Evolutionary conservation across 2,113 vertebrate species (phyloP).

Genomic region (Brienomyrus longianalis): DNA sequence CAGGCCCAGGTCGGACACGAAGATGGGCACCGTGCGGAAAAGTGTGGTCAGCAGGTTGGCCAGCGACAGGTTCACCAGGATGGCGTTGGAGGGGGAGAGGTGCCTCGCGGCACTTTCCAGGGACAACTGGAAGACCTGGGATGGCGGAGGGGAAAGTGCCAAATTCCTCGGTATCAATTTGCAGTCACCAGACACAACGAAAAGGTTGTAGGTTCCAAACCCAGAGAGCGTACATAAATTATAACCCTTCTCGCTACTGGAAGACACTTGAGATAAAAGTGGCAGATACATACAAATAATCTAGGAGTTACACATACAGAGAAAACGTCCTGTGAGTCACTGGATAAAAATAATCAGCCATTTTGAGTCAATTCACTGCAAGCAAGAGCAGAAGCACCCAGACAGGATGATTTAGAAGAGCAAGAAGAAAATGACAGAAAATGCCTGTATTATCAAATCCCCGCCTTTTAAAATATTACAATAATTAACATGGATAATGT

Average conservation of each 20-base stretch:
- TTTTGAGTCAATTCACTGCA: not conserved
- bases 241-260: not conserved
- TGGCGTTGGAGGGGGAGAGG: conserved; percentile 55
- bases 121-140: conserved; percentile 56
- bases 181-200: not conserved
- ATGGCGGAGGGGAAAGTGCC: not conserved
- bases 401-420: not conserved
- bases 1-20: conserved; percentile 62
- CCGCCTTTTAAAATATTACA: not conserved
- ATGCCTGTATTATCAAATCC: not conserved
- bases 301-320: not conserved
- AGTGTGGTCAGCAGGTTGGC: conserved; percentile 66
- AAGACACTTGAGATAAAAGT: not conserved
- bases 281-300: not conserved
- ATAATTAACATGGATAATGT: not conserved
- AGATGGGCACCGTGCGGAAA: conserved; percentile 66
- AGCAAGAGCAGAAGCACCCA: not conserved
- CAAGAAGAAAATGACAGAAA: not conserved
- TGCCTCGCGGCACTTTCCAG: conserved; percentile 38
- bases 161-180: too few relatives aligned
- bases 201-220: not conserved
- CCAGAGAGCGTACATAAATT: not conserved
- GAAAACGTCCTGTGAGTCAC: not conserved
- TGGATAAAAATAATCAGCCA: not conserved
- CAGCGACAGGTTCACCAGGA: conserved; percentile 62